Percentiles rank a stretch among this genome's conserved stretches.
Conservation (phyloP, 2,113 vertebrate species). For the Oryzias javanicus region DNA sequence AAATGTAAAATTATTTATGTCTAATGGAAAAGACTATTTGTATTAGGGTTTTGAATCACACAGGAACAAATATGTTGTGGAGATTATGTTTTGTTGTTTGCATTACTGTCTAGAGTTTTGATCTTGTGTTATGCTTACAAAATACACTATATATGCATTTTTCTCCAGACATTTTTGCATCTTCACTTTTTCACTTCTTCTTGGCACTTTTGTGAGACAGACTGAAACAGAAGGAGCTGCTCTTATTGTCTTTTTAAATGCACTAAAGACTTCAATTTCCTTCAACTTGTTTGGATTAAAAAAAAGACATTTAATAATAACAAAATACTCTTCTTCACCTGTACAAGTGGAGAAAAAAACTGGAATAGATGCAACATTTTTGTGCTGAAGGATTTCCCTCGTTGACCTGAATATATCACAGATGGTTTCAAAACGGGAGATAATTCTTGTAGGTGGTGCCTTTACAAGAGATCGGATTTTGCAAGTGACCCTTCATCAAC, state of each 20-base stretch:
- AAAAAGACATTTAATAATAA: not conserved
- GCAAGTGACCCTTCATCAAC: conserved; percentile 30
- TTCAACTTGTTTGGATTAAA: conserved; percentile 2
- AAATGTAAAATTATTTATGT: conserved; percentile 8
- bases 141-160: conserved; percentile 18
- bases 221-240: conserved; percentile 5
- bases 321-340: conserved; percentile 9
- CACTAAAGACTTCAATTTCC: conserved; percentile 2
- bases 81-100: conserved; percentile 4
- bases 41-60: conserved; percentile 10
- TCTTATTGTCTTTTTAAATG: conserved; percentile 7
- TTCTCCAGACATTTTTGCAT: conserved; percentile 5
- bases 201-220: conserved; percentile 3
- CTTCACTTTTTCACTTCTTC: conserved; percentile 18
- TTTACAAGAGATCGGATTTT: conserved; percentile 49
- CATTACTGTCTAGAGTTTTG: conserved; percentile 19
- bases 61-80: conserved; percentile 1
- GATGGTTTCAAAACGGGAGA: conserved; percentile 27
- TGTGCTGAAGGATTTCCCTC: not conserved
- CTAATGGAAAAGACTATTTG: conserved; percentile 25
- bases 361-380: conserved; percentile 8
- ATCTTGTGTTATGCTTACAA: conserved; percentile 8
- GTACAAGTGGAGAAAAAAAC: conserved; percentile 4
- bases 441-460: conserved; percentile 47
- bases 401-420: conserved; percentile 16